Conservation (phyloP, 2,888 invertebrate genomes). For the Eledone cirrhosa region DNA sequence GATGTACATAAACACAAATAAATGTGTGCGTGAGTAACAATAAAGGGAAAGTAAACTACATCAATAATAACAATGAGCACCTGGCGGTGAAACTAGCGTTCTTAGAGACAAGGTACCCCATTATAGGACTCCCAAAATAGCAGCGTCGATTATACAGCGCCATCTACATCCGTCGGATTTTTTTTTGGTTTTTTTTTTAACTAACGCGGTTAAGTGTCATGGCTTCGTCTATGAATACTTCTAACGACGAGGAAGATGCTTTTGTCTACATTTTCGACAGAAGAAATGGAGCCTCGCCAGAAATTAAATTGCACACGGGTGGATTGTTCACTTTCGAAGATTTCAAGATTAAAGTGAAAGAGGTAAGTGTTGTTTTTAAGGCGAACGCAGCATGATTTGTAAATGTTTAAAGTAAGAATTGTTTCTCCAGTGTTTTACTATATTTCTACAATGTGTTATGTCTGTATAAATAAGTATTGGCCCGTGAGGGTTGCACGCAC, state of each 20-base stretch:
- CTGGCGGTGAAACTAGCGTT: background rate
- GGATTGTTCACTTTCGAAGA: conserved; percentile 51
- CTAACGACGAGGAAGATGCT: conserved; percentile 52
- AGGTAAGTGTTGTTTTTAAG: conserved; percentile 39
- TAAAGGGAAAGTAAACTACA: background rate
- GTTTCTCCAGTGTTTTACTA: background rate
- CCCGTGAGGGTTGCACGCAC: too few species aligned
- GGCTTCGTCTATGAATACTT: conserved; percentile 30
- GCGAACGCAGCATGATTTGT: too few species aligned
- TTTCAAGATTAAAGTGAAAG: conserved; percentile 51
- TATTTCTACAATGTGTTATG: too few species aligned
- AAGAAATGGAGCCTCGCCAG: conserved; percentile 53
- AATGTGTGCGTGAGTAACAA: background rate
- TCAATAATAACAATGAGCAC: conserved; percentile 8
- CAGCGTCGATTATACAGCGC: conserved; percentile 19
- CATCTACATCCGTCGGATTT: conserved; percentile 8
- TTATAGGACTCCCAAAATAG: background rate
- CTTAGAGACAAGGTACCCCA: background rate
- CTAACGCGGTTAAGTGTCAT: conserved; percentile 22
- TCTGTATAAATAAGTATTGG: too few species aligned
- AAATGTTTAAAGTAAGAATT: background rate
- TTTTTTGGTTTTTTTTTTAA: background rate
- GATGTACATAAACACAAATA: background rate
- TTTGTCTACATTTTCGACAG: conserved; percentile 62
- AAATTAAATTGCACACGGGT: conserved; percentile 54